Evolutionary conservation across 2,797 vertebrate genomes (phyloP).

Genomic region (Schizothorax lantsangensis): DNA sequence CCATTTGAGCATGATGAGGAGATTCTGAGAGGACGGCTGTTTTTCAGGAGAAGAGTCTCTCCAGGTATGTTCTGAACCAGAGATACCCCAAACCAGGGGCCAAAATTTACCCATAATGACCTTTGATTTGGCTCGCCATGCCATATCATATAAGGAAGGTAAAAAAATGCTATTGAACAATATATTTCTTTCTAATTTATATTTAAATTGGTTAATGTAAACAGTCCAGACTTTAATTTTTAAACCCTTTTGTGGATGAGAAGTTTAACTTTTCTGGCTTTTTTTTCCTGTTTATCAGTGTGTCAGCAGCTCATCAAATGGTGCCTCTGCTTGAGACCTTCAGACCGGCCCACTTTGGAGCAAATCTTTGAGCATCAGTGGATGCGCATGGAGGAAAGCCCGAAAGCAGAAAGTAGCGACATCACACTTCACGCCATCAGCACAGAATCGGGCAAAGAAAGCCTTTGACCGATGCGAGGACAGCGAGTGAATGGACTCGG

Average conservation of each 20-base stretch:
- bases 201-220: background rate
- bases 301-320: conserved; percentile 97
- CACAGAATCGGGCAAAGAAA: conserved; percentile 92
- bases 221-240: background rate
- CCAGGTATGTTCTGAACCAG: conserved; percentile 76
- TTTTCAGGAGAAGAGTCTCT: conserved; percentile 93
- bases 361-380: conserved; percentile 96
- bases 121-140: too few relatives aligned
- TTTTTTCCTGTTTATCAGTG: conserved; percentile 74
- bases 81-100: background rate
- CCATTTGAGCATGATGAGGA: conserved; percentile 98
- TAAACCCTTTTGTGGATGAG: background rate
- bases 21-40: conserved; percentile 90
- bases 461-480: conserved; percentile 81
- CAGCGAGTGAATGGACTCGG: conserved; percentile 58
- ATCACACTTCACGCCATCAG: conserved; percentile 90
- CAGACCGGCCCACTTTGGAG: conserved; percentile 94
- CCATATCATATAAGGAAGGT: background rate
- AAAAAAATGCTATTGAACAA: background rate
- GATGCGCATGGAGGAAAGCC: conserved; percentile 87
- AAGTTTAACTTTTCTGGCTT: background rate
- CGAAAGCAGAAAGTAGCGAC: conserved; percentile 82
- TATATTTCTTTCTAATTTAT: background rate
- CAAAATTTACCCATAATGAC: background rate
- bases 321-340: conserved; percentile 95